A percentile compares a stretch with the other conserved stretches of the same genome.
These are phyloP conservation scores for Pelosia muscerda DNA, from an alignment of 2,888 invertebrate species.

Conservation along the genomic window DNA sequence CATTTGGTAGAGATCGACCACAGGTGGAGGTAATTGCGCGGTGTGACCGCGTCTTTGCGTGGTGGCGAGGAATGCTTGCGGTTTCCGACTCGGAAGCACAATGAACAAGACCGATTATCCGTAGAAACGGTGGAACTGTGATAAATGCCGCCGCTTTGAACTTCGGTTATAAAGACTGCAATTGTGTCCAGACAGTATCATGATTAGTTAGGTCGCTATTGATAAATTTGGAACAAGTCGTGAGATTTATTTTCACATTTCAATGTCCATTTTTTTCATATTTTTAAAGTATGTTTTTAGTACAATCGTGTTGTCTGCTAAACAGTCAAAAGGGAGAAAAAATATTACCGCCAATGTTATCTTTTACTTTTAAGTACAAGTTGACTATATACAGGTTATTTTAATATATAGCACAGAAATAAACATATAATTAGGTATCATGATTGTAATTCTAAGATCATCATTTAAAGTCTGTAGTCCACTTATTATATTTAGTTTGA, in stretches of 20 bases:
- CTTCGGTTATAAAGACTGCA: constrained; percentile 26
- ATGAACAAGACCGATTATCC: constrained; percentile 51
- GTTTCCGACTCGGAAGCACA: constrained; percentile 71
- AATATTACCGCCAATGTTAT: background rate
- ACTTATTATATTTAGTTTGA: no score
- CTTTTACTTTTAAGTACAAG: background rate
- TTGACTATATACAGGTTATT: background rate
- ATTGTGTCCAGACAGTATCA: constrained; percentile 19
- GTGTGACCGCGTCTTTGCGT: constrained; percentile 45
- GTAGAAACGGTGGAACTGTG: constrained; percentile 27
- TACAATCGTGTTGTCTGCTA: background rate
- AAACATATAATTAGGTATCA: no score
- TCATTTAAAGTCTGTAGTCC: no score
- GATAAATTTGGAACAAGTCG: constrained; percentile 6
- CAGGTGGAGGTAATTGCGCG: constrained; percentile 49
- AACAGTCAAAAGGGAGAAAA: background rate
- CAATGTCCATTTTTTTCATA: background rate
- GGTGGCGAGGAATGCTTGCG: constrained; percentile 63
- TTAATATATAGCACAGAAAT: no score
- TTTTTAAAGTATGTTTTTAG: background rate
- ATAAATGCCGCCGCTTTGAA: constrained; percentile 40
- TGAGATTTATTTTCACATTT: constrained; percentile 2
- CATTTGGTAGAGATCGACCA: constrained; percentile 44
- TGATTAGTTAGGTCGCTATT: constrained; percentile 12
- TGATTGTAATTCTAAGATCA: no score